Conservation (phyloP, 2,113 vertebrate genomes). For the Megaleporinus macrocephalus region DNA sequence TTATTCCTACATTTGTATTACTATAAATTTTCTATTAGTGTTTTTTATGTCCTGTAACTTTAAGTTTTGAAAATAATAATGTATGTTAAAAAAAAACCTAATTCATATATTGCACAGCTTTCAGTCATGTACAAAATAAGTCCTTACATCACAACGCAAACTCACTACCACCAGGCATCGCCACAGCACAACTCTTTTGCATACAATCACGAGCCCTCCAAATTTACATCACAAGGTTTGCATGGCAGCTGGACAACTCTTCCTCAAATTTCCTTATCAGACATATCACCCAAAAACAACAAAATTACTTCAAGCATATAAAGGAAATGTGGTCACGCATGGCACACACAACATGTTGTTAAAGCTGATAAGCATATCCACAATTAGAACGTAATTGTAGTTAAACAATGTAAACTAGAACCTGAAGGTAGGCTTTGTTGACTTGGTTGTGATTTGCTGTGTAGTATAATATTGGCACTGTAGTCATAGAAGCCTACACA, state of each 20-base stretch:
- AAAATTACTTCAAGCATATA: neutral
- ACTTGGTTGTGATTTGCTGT: too few species aligned
- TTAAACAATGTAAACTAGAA: too few species aligned
- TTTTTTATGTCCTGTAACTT: too few species aligned
- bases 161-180: slow-evolving; percentile 8
- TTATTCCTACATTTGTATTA: too few species aligned
- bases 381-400: too few species aligned
- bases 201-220: slow-evolving; percentile 20
- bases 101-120: neutral
- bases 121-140: neutral
- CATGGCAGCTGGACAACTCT: slow-evolving; percentile 5
- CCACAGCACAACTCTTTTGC: slow-evolving; percentile 26
- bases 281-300: slow-evolving; percentile 30
- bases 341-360: neutral
- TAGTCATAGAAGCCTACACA: too few species aligned
- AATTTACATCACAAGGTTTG: slow-evolving; percentile 26
- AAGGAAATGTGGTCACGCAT: neutral
- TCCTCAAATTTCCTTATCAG: slow-evolving; percentile 26
- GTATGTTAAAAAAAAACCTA: neutral
- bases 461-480: too few species aligned
- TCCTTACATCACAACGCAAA: slow-evolving; percentile 1
- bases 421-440: too few species aligned
- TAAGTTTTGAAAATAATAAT: too few species aligned
- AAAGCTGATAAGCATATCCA: too few species aligned
- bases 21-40: too few species aligned